Evolutionary conservation across 2,113 vertebrate species (phyloP), one percentile per base, ranked within the genome.

Genomic region (Cyanoderma ruficeps): DNA sequence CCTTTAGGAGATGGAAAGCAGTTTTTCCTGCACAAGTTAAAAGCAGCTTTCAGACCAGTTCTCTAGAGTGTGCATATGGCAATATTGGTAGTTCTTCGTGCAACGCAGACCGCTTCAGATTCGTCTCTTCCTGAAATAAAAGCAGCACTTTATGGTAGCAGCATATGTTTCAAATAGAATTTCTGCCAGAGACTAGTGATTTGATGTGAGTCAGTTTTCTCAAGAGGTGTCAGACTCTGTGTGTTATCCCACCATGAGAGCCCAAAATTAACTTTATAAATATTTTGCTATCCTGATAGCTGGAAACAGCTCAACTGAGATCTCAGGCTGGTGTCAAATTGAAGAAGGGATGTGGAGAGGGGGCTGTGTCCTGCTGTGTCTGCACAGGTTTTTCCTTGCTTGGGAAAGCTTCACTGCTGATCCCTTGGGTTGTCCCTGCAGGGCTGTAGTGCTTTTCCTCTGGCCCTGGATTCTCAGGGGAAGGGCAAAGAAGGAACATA

Each of bases 151-250:
- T 50, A 84, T 84, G 64, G 64, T 50, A 89, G 83, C 53, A 86
- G 33, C 88, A 82, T 90, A 92, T 91, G 93, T 52, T 78, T 93
- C 49, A 82, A 78, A 71, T 68, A 63, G 12, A 59, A 23, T 68
- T 94, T 78, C 83, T 86, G 86, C 85, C 72, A 91, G 75, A 68
- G 44, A 86, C 49, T 59, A 15, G 68, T 64, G 76, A 72, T 83
- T 82, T 87, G 59, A 77, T 86, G 64, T 92, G 88, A 90, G 68
- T 95, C 68, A 35, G 41, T 96, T 94, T 92, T 93, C 94, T 80
- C 68, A 83, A 64, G 85, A 97, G 71, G 90, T 94, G 86, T 90
- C 94, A 96, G 89, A 83, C 94, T 91, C 92, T 93, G 65, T 89
- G 33, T 93, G 71, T 56, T 74, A 83, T 78, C 47, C 41, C 74